Base-by-base conservation (phyloP, 2,888 invertebrate genomes). In the Marasmarcha lunaedactyla region DNA sequence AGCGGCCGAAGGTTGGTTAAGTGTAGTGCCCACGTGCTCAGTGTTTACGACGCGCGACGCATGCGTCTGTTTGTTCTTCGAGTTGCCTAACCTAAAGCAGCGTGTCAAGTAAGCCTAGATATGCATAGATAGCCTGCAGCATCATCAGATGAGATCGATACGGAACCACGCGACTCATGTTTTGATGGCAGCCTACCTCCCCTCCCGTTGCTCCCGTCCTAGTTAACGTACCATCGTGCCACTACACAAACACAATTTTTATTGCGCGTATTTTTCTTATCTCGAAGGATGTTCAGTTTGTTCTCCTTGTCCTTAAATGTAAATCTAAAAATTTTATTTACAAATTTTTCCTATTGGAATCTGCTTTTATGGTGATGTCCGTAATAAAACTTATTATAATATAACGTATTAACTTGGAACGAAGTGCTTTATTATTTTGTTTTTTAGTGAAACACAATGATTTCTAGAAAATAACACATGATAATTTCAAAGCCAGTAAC, bases 21-120 rank as follows among this genome's bases (percentile, higher is more conserved):
- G 61, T 63, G 55, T 53, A 53, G 10, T 48, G 47, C 43, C 55
- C 71, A 70, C 76, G 73, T 72, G 76, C 63, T 55, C 64, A 56
- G 57, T 79, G 78, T 79, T 79, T 78, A 79, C 79, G 63, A 71
- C 71, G 63, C 57, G 46, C 56, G 58, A 64, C 77, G 78, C 79
- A 76, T 76, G 79, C 77, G 78, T 66, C 56, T 54, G 61, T 68
- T 72, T 71, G 77, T 71, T 73, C 69, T 71, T 66, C 65, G 67
- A 66, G 78, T 76, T 74, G 72, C 67, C 71, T 71, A 72, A 73
- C 72, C 30, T 30, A 30, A 30, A 9, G 6, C 54, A 56, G 60
- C 61, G 59, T 57, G 52, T 53, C 65, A 63, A 68, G 71, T 74
- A 72, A 72, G 76, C 72, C 47, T 69, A 67, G 69, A 63, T 66